Base-by-base conservation (phyloP, 2,888 invertebrate genomes). In the Diploptera punctata region DNA sequence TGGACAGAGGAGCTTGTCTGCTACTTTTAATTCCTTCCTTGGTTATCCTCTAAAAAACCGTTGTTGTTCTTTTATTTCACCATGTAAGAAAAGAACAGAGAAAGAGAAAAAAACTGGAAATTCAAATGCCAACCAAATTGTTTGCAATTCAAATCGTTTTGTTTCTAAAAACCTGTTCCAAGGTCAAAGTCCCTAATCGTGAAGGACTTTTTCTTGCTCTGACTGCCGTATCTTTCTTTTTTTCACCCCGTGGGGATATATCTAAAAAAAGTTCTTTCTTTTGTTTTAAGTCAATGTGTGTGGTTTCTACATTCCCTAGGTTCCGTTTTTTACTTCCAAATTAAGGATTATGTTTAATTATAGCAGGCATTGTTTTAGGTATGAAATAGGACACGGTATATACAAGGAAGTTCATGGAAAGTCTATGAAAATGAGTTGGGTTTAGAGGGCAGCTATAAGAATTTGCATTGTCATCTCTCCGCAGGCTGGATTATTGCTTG, bases 91-190 rank as follows among this genome's bases (percentile, higher is more conserved):
- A n/a, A n/a, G n/a, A n/a, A n/a, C n/a, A n/a, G n/a, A n/a, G n/a
- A n/a, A n/a, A n/a, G n/a, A n/a, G n/a, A n/a, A n/a, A n/a, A n/a
- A n/a, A n/a, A n/a, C n/a, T n/a, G n/a, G 13, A 29, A 57, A 57
- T 57, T 57, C 31, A 31, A 29, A 57, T 57, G 24, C 31, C 7
- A 18, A 16, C n/a, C 16, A 57, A 57, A 57, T 57, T 57, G 31
- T 57, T 57, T 29, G 57, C 57, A 57, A 57, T 57, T 57, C 57
- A 57, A 57, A 57, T 26, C n/a, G 57, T 29, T 57, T 49, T 49
- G 9, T 29, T 57, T 54, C n/a, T n/a, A n/a, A n/a, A 54, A 57
- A 57, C 57, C 18, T 57, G 57, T 57, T 57, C n/a, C 57, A 57
- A 57, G 57, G 57, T 57, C 57, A 57, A 29, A 57, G 26, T 29